These are phyloP conservation scores for Marcusenius ussheri DNA, from an alignment of 2,113 vertebrate species.

Conservation along the genomic window DNA sequence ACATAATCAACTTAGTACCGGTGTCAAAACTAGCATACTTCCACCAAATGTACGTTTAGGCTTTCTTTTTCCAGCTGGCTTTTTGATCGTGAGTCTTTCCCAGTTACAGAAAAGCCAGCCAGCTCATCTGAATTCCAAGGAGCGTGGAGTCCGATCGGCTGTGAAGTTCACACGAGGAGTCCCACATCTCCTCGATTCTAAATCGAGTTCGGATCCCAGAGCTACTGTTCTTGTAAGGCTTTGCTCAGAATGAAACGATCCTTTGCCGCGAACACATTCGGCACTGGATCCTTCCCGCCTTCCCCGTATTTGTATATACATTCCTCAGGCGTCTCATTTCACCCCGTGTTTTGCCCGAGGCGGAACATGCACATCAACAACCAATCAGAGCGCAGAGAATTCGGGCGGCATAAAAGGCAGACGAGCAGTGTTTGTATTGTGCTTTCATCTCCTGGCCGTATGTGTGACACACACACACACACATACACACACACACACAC, in stretches of 20 bases:
- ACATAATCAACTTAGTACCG: neutral
- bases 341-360: constrained; percentile 1
- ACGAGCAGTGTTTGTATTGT: neutral
- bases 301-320: constrained; percentile 3
- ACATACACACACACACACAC: neutral
- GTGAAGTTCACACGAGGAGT: neutral
- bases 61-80: neutral
- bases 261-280: neutral
- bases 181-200: constrained; percentile 1
- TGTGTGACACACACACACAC: constrained; percentile 16
- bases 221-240: neutral
- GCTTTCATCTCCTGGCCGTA: neutral
- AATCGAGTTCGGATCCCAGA: neutral
- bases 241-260: neutral
- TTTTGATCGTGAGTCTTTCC: neutral
- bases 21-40: neutral
- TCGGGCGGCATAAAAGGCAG: neutral
- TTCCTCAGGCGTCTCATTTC: constrained; percentile 8
- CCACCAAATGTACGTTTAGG: neutral
- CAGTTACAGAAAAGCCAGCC: constrained; percentile 2
- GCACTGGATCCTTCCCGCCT: neutral
- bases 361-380: constrained; percentile 10
- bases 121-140: constrained; percentile 6
- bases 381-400: constrained; percentile 12
- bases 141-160: neutral